Conservation (phyloP, 2,888 invertebrate genomes). For the Sphaerophoria rueppellii region DNA sequence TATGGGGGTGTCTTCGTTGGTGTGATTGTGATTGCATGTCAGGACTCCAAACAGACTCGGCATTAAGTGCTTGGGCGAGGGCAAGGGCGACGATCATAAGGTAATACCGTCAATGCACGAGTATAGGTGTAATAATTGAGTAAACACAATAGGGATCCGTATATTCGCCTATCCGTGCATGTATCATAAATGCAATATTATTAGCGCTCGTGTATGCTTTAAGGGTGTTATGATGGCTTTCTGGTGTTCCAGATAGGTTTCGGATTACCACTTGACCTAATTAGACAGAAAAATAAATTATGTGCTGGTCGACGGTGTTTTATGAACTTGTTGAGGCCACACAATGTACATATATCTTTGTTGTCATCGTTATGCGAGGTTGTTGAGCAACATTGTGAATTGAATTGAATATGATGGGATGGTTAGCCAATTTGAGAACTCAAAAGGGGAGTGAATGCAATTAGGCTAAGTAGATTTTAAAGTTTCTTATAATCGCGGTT, state of each 20-base stretch:
- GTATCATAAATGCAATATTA: constrained; percentile 48
- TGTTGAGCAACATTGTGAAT: not conserved
- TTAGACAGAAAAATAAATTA: constrained; percentile 31
- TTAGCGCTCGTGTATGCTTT: constrained; percentile 32
- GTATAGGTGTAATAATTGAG: constrained; percentile 25
- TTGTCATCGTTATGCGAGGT: not conserved
- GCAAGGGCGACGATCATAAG: not conserved
- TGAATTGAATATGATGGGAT: not conserved
- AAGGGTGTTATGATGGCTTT: not conserved
- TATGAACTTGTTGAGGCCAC: constrained; percentile 24
- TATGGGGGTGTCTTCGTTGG: not conserved
- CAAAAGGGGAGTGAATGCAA: constrained; percentile 20
- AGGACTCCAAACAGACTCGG: not conserved
- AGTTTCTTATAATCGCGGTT: not conserved
- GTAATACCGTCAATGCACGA: not conserved
- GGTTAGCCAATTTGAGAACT: constrained; percentile 28
- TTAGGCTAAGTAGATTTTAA: constrained; percentile 23
- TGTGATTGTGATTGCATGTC: constrained; percentile 57
- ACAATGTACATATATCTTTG: not conserved
- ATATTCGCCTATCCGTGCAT: constrained; percentile 9
- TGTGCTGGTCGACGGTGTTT: constrained; percentile 14
- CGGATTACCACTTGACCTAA: constrained; percentile 70
- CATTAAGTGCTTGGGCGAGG: not conserved
- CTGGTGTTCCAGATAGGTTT: constrained; percentile 33
- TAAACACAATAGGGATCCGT: constrained; percentile 22